Percentiles rank a stretch among this genome's conserved stretches.
These are phyloP conservation scores for Schizaphis graminum DNA, from an alignment of 2,888 invertebrate species.

Conservation along the genomic window DNA sequence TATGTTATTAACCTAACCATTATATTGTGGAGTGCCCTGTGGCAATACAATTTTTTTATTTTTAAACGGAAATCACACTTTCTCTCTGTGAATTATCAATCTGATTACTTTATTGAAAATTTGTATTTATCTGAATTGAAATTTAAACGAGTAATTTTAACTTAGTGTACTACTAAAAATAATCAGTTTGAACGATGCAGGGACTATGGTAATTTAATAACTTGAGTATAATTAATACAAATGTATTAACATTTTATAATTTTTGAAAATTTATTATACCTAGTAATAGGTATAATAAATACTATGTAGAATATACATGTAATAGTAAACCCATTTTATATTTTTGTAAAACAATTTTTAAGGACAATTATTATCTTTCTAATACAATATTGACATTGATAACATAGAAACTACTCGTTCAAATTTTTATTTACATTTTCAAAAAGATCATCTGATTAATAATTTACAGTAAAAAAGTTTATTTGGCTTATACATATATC, in stretches of 20 bases:
- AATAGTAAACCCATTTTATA: not conserved
- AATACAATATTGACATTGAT: not conserved
- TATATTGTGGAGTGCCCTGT: not conserved
- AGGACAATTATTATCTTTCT: not conserved
- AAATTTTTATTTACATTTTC: not conserved
- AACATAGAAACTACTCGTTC: not conserved
- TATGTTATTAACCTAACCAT: not conserved
- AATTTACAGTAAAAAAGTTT: not conserved
- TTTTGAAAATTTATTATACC: not conserved
- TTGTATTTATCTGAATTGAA: not conserved
- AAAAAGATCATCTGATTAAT: not conserved
- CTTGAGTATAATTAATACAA: not conserved
- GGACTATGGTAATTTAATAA: not conserved
- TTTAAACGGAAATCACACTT: not conserved
- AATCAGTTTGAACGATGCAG: not conserved
- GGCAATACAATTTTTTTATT: not conserved
- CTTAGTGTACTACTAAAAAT: not conserved
- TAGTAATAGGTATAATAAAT: not conserved
- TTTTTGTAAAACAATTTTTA: not conserved
- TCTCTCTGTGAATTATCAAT: not conserved
- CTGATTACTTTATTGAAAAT: not conserved
- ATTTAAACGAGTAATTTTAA: not conserved
- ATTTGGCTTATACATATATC: not conserved
- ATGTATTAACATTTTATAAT: not conserved
- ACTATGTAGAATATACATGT: not conserved